A percentile compares a stretch with the other conserved stretches of the same genome.
These are phyloP conservation scores for Tinea trinotella DNA, from an alignment of 2,888 invertebrate species.

Conservation along the genomic window DNA sequence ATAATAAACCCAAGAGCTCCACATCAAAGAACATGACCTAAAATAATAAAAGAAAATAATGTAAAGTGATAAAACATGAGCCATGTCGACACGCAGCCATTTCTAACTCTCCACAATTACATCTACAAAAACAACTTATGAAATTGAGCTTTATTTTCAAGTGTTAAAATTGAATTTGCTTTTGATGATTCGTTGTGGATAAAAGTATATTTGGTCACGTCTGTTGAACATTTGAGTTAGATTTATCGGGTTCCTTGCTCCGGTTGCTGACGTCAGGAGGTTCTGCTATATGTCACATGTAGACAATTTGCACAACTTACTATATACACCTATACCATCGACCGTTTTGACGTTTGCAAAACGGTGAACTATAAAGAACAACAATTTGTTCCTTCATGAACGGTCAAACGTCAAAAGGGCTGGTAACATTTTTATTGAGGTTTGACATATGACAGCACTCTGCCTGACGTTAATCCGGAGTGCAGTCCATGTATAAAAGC, in stretches of 20 bases:
- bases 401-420: no score
- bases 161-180: neutral
- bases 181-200: neutral
- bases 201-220: neutral
- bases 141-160: neutral
- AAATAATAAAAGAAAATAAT: neutral
- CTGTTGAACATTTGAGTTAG: constrained; percentile 5
- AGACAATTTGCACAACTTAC: neutral
- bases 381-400: no score
- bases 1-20: neutral
- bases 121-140: neutral
- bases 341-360: no score
- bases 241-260: constrained; percentile 3
- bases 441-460: no score
- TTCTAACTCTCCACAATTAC: neutral
- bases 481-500: no score
- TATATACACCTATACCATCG: no score
- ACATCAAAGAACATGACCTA: neutral
- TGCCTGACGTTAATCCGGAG: no score
- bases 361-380: no score
- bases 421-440: no score
- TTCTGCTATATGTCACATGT: neutral
- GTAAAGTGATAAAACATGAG: constrained; percentile 13
- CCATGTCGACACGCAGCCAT: neutral
- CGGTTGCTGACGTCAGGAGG: neutral